phyloP scores from a whole-genome alignment of 1,140 invertebrate species.

The Drosophila pectinifera region DNA sequence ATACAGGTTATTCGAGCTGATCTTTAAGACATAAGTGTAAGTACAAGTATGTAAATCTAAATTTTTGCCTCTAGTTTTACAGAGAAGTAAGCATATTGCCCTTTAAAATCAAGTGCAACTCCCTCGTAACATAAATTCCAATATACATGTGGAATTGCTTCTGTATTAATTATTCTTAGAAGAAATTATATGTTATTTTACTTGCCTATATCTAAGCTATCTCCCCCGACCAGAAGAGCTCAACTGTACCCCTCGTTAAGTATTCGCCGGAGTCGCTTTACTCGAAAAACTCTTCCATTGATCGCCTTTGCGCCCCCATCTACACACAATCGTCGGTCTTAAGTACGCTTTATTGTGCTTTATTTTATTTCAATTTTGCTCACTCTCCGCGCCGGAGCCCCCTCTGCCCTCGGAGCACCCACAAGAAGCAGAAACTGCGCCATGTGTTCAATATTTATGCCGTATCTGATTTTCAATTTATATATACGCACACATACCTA shows the following conservation, averaged over 20 bases:
- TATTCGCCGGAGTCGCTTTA: no score
- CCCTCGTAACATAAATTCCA: neutral
- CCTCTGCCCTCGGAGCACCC: conserved; percentile 1
- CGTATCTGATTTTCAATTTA: conserved; percentile 82
- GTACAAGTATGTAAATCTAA: conserved; percentile 7
- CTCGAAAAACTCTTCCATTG: conserved; percentile 32
- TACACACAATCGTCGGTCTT: conserved; percentile 67
- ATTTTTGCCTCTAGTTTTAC: neutral
- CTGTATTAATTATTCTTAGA: neutral
- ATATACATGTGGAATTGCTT: neutral
- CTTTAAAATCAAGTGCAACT: neutral
- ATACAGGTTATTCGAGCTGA: conserved; percentile 21
- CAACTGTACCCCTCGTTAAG: conserved; percentile 33
- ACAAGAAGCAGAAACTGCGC: conserved; percentile 55
- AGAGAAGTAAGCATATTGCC: neutral
- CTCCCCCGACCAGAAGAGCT: neutral
- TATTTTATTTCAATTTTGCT: conserved; percentile 75
- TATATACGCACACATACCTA: conserved; percentile 29
- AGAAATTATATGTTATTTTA: neutral
- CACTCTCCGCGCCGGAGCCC: no score
- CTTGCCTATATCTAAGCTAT: conserved; percentile 4
- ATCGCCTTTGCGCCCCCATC: conserved; percentile 23
- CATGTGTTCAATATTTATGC: conserved; percentile 83
- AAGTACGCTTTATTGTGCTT: conserved; percentile 82
- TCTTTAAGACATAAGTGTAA: no score